Evolutionary conservation across 2,888 invertebrate genomes (phyloP), one percentile per base, ranked within the genome.

Genomic region (Scaptomyza flava): DNA sequence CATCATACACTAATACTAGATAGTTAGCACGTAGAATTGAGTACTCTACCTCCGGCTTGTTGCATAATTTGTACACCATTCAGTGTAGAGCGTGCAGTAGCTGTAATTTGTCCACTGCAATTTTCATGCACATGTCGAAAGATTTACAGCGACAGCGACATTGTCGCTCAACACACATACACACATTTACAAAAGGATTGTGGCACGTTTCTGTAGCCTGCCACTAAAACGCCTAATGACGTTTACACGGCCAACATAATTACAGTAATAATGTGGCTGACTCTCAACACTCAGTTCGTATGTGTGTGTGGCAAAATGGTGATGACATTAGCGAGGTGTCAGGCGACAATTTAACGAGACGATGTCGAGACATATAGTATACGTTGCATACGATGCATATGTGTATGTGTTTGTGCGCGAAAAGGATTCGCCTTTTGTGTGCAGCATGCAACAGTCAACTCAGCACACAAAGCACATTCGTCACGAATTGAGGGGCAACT

Each of bases 301-400:
- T 38, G 38, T 38, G 14, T 38, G 7, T 20, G 20, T 42, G 12
- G 36, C 68, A 63, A 68, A 38, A 72, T 73, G 79, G 68, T 72
- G 82, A 82, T 87, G 87, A 87, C 82, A 87, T 82, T 87, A 85
- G 87, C 82, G 82, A 82, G 79, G 82, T 82, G 82, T 82, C 85
- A 87, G 77, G 79, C 87, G 86, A 82, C 82, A 87, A 82, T 85
- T 82, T 82, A 82, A 87, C 82, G 87, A 85, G 75, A 67, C 70
- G 53, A 30, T 51, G 72, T 54, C 68, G 51, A 63, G 65, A 43
- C 56, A n/a, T 36, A 57, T 45, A 47, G 27, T 27, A 27, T 27
- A 27, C 4, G 6, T 64, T 46, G 17, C 75, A 64, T 62, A 17
- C 1, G n/a, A 17, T 72, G 71, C 65, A 77, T 77, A 80, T 47